Evolutionary conservation across 2,113 vertebrate genomes (phyloP).

Genomic region (Glaucidium brasilianum): DNA sequence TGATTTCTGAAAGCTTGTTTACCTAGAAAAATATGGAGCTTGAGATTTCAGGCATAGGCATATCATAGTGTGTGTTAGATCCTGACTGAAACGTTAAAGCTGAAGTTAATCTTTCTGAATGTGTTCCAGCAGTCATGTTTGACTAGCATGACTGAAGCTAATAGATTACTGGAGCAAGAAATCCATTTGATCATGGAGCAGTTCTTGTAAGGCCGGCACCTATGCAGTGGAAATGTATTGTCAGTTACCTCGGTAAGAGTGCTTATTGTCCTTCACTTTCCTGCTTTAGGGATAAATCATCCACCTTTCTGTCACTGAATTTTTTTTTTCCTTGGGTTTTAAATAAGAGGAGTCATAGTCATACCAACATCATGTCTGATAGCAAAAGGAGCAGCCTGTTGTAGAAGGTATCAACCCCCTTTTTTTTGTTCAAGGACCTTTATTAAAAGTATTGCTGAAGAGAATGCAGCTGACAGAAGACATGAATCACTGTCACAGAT

Average conservation of each 20-base stretch:
- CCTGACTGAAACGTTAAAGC: background rate
- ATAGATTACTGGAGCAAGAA: background rate
- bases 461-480: background rate
- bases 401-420: background rate
- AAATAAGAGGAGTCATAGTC: background rate
- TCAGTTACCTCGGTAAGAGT: background rate
- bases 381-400: background rate
- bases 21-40: background rate
- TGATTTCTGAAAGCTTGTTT: background rate
- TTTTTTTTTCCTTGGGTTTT: background rate
- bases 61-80: background rate
- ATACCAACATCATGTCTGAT: background rate
- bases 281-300: background rate
- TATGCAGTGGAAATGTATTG: background rate
- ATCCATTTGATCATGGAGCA: background rate
- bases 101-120: background rate
- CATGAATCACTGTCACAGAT: fast-evolving
- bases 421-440: background rate
- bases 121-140: background rate
- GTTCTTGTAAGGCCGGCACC: background rate
- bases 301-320: background rate
- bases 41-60: background rate
- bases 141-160: background rate
- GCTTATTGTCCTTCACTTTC: background rate
- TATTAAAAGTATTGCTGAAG: background rate